These are phyloP conservation scores for Papilio machaon DNA, from an alignment of 1,140 invertebrate genomes.

Conservation along the genomic window DNA sequence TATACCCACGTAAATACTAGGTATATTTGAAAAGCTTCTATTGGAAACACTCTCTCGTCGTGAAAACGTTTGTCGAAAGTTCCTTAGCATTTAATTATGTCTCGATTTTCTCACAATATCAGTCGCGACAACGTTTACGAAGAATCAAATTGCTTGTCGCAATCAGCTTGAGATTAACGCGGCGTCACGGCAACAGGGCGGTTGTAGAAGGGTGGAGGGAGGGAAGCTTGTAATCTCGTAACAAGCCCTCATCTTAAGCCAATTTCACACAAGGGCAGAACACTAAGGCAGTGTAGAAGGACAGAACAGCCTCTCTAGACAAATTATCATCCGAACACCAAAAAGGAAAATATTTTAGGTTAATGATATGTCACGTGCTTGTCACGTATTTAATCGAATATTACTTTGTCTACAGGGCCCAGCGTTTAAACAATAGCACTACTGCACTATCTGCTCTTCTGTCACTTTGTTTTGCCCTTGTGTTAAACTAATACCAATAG, in stretches of 20 bases:
- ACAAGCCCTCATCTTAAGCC: neutral
- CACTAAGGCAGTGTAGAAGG: neutral
- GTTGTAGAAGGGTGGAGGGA: neutral
- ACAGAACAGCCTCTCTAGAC: no score
- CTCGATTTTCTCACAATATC: slow-evolving; percentile 12
- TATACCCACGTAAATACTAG: neutral
- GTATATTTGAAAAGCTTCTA: neutral
- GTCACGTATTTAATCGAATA: neutral
- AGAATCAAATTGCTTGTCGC: slow-evolving; percentile 25
- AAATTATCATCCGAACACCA: no score
- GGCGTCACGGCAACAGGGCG: slow-evolving; percentile 18
- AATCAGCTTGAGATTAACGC: slow-evolving; percentile 23
- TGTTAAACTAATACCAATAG: neutral
- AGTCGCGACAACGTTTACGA: slow-evolving; percentile 12
- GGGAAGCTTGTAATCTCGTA: slow-evolving; percentile 4
- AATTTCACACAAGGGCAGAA: neutral
- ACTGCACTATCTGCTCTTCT: neutral
- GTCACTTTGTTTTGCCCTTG: neutral
- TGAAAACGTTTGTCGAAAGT: slow-evolving; percentile 10
- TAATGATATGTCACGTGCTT: neutral
- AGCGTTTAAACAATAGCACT: neutral
- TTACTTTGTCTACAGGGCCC: neutral
- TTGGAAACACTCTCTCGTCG: neutral
- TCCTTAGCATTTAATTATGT: slow-evolving; percentile 23
- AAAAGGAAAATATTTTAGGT: no score